Evolutionary conservation across 2,888 invertebrate genomes (phyloP).

Genomic region (Hermaeophaga mercurialis): DNA sequence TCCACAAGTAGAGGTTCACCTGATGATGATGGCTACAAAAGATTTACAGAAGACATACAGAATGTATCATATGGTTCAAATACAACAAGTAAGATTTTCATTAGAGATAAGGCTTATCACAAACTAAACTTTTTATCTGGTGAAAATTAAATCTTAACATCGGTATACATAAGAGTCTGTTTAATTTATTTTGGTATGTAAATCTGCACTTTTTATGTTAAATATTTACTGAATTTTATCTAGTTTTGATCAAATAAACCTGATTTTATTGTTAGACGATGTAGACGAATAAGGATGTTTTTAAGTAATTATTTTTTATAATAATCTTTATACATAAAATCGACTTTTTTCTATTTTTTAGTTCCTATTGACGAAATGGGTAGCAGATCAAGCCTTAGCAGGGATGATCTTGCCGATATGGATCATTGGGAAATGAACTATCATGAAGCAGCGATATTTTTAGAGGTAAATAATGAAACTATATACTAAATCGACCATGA

Average conservation of each 20-base stretch:
- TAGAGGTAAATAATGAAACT: slow-evolving; percentile 74
- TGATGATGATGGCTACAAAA: slow-evolving; percentile 67
- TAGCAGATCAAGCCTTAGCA: slow-evolving; percentile 66
- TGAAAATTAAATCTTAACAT: neutral
- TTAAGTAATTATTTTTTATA: slow-evolving; percentile 19
- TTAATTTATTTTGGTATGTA: neutral
- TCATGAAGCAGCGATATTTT: slow-evolving; percentile 86
- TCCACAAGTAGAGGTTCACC: slow-evolving; percentile 54
- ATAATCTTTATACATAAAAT: neutral
- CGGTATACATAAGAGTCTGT: neutral
- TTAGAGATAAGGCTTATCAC: slow-evolving; percentile 27
- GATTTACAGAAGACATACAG: slow-evolving; percentile 65
- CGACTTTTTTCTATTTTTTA: slow-evolving; percentile 35
- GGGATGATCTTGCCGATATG: slow-evolving; percentile 59
- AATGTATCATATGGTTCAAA: slow-evolving; percentile 66
- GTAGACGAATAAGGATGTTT: slow-evolving; percentile 13
- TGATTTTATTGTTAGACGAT: slow-evolving; percentile 5
- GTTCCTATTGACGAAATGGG: slow-evolving; percentile 66
- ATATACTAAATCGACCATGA: too few relatives aligned
- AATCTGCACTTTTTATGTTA: neutral
- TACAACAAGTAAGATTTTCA: slow-evolving; percentile 62
- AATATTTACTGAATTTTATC: neutral
- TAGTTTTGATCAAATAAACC: neutral
- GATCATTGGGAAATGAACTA: slow-evolving; percentile 89
- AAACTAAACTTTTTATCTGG: neutral